Base-by-base conservation (phyloP, 2,888 invertebrate species). In the Agrypnus murinus region DNA sequence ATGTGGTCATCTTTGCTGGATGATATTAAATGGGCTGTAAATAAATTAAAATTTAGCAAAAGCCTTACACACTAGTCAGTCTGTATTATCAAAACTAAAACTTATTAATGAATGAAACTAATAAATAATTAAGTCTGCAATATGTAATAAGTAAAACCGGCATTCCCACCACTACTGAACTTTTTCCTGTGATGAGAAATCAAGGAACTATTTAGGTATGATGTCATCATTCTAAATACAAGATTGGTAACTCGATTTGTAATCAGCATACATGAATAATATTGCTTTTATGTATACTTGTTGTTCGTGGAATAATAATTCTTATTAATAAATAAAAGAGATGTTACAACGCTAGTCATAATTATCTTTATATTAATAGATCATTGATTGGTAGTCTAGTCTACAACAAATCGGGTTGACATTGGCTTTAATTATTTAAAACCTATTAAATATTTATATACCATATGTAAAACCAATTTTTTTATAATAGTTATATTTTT, bases 1-100 rank as follows among this genome's bases (percentile, higher is more conserved):
- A 60, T 84, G 92, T 60, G 15, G 50, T 91, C 92, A 92, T 92
- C 83, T 86, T 90, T 87, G 73, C 17, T 60, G 63, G 32, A 15
- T 31, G 8, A 15, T 59, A 46, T 34, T 31, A 14, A 36, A 60
- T 25, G 25, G 34, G 50, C 71, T 70, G 65, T 25, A 38, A 43
- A 60, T 17, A 57, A 46, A 55, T 43, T 14, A 43, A 25, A 5
- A 25, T 25, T 25, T 25, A 3, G n/a, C n/a, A n/a, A n/a, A n/a
- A n/a, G 5, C 5, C 38, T 38, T 38, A 12, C 12, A 38, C 38
- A 25, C 25, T 25, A 25, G 38, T 38, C 7, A 8, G 6, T 34
- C 34, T 34, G 6, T 25, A 25, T 5, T 25, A 25, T 25, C 25
- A 25, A 8, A 25, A 25, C 25, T 25, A 25, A 25, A 25, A 25